Conservation (phyloP, 2,113 vertebrate genomes). For the Mastomys coucha region DNA sequence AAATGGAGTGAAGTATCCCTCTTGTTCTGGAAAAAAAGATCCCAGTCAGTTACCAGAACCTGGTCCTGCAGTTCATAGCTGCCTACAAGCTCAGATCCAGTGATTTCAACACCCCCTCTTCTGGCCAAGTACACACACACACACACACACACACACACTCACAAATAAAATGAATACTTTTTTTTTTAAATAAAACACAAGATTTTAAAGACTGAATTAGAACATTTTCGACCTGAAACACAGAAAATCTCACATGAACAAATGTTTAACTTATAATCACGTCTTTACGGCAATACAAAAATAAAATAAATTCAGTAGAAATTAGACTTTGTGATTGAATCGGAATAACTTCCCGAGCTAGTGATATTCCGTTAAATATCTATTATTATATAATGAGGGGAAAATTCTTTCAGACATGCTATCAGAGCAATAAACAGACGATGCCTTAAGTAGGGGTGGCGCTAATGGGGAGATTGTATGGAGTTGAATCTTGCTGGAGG, state of each 20-base stretch:
- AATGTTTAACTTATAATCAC: no score
- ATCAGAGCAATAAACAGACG: not conserved
- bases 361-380: not conserved
- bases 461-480: not conserved
- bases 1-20: no score
- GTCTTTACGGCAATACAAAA: not conserved
- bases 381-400: not conserved
- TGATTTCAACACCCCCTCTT: no score
- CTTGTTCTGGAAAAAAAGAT: not conserved
- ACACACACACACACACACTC: not conserved
- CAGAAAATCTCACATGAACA: no score
- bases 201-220: not conserved
- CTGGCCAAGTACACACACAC: not conserved
- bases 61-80: not conserved
- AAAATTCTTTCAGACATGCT: not conserved
- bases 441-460: no score
- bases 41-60: not conserved
- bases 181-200: not conserved
- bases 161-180: not conserved
- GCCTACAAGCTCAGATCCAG: no score
- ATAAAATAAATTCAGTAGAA: not conserved
- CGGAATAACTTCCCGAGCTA: not conserved
- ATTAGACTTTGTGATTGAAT: not conserved
- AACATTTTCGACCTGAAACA: not conserved
- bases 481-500: not conserved